phyloP scores from a whole-genome alignment of 2,888 invertebrate genomes.

The Leptopilina syphax region DNA sequence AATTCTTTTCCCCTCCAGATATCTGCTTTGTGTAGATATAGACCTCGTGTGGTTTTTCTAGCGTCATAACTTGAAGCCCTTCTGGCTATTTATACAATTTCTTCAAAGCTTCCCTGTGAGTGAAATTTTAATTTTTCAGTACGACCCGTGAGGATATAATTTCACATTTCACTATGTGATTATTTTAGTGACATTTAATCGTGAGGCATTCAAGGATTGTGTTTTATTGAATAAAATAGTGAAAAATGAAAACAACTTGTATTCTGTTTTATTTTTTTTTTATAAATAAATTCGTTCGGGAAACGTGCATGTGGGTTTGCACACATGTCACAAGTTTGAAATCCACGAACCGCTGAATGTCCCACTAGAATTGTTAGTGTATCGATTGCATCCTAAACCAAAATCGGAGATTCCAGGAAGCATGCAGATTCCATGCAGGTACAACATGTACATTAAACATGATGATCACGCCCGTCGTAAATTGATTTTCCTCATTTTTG shows the following conservation, averaged over 20 bases:
- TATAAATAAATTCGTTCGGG: too few species aligned
- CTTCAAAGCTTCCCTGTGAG: not conserved
- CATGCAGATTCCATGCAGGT: conserved; percentile 6
- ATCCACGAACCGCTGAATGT: conserved; percentile 16
- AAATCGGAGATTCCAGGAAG: conserved; percentile 4
- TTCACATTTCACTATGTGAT: not conserved
- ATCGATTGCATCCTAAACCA: conserved; percentile 6
- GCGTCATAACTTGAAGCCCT: conserved; percentile 3
- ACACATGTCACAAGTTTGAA: conserved; percentile 8
- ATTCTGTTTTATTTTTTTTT: too few species aligned
- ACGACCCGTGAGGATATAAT: not conserved
- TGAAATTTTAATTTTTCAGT: conserved; percentile 27
- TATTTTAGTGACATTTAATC: not conserved
- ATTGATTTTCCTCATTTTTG: not conserved
- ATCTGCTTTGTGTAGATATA: too few species aligned
- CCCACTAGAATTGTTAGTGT: conserved; percentile 11
- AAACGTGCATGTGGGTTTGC: not conserved
- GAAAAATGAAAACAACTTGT: too few species aligned
- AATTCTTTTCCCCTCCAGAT: too few species aligned
- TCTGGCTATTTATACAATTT: conserved; percentile 24
- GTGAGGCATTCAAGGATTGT: not conserved
- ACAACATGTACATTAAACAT: not conserved
- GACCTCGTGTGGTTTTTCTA: not conserved
- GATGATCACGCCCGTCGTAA: not conserved
- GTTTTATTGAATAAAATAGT: not conserved